These are phyloP conservation scores for Coelopa pilipes DNA, from an alignment of 2,888 invertebrate genomes.

Conservation along the genomic window DNA sequence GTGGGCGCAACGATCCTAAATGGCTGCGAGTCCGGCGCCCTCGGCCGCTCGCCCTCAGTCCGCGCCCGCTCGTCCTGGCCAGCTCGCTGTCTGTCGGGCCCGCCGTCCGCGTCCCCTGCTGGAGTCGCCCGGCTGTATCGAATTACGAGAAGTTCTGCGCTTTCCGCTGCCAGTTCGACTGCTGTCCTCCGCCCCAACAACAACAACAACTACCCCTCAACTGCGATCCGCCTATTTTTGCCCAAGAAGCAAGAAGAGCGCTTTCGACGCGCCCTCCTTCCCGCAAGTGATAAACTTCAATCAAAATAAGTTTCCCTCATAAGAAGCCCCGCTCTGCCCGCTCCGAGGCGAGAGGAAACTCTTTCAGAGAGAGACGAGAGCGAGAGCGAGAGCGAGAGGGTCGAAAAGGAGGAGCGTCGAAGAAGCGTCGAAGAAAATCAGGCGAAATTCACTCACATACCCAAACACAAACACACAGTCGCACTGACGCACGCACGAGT, in stretches of 20 bases:
- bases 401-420: neutral
- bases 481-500: neutral
- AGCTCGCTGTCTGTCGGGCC: too few relatives aligned
- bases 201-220: neutral
- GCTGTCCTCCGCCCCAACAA: neutral
- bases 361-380: neutral
- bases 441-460: neutral
- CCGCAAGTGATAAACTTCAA: constrained; percentile 29
- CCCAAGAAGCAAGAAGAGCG: too few relatives aligned
- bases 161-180: neutral
- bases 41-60: too few relatives aligned
- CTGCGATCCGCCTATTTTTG: too few relatives aligned
- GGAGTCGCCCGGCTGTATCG: neutral
- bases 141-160: constrained; percentile 22
- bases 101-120: neutral
- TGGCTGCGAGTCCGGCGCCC: neutral
- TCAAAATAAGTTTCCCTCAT: constrained; percentile 16
- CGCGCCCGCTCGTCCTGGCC: too few relatives aligned
- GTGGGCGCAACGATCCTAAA: constrained; percentile 5
- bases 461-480: neutral
- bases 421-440: constrained; percentile 20
- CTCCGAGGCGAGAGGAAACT: constrained; percentile 1
- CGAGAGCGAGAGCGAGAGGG: too few relatives aligned
- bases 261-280: neutral
- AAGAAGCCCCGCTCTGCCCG: neutral